phyloP scores from a whole-genome alignment of 2,888 invertebrate genomes.

The Eupeodes luniger region DNA sequence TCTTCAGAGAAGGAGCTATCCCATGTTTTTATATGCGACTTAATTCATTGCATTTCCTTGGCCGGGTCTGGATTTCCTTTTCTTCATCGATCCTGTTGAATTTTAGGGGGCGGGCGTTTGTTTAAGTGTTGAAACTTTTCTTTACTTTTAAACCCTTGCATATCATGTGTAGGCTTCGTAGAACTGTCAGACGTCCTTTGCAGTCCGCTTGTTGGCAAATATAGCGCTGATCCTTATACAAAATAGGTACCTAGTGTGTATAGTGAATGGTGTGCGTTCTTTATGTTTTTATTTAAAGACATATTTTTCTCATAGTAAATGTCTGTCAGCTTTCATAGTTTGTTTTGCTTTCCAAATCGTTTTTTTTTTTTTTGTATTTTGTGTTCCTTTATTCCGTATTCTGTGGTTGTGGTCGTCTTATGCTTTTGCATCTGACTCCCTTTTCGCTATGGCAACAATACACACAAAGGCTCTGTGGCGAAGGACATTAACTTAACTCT shows the following conservation, averaged over 20 bases:
- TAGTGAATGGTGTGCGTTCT: slow-evolving; percentile 57
- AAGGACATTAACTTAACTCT: slow-evolving; percentile 76
- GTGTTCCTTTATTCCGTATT: neutral
- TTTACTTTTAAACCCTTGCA: too few species aligned
- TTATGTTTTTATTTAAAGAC: slow-evolving; percentile 65
- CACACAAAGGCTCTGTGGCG: slow-evolving; percentile 44
- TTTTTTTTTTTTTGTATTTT: slow-evolving; percentile 3
- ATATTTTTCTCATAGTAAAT: slow-evolving; percentile 68
- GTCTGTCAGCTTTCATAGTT: slow-evolving; percentile 68
- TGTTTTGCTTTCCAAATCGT: slow-evolving; percentile 48
- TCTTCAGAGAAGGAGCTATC: neutral
- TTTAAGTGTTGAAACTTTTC: too few species aligned
- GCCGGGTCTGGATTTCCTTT: neutral
- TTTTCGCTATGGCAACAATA: slow-evolving; percentile 16
- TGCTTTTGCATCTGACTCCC: slow-evolving; percentile 16
- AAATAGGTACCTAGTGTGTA: neutral
- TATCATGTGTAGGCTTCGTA: too few species aligned
- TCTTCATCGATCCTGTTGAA: neutral
- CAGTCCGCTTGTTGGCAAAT: neutral
- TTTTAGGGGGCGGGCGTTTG: too few species aligned
- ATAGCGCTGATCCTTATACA: neutral
- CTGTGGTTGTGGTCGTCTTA: slow-evolving; percentile 4
- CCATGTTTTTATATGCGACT: slow-evolving; percentile 57
- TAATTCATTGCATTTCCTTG: slow-evolving; percentile 72
- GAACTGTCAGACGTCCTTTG: too few species aligned